Percentiles rank a stretch among this genome's conserved stretches.
Conservation (phyloP, 2,113 vertebrate genomes). For the Strix uralensis region DNA sequence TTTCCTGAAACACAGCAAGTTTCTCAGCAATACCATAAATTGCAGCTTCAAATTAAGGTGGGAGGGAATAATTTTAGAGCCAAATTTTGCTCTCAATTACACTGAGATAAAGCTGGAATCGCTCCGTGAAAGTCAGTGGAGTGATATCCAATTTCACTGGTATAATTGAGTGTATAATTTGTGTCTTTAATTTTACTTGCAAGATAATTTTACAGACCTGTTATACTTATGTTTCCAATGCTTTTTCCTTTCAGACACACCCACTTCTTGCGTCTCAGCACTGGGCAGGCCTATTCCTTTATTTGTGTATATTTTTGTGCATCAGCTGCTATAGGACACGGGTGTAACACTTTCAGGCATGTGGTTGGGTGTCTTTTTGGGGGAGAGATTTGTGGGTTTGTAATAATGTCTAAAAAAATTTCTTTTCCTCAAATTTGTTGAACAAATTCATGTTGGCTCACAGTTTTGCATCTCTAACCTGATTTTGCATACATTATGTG, state of each 20-base stretch:
- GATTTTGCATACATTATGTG: not conserved
- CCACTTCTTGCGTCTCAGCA: slow-evolving; percentile 43
- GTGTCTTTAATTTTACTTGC: slow-evolving; percentile 21
- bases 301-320: slow-evolving; percentile 59
- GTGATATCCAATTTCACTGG: not conserved
- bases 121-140: not conserved
- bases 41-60: not conserved
- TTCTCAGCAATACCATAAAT: not conserved
- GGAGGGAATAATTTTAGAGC: not conserved
- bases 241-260: slow-evolving; percentile 60
- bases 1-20: not conserved
- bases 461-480: not conserved
- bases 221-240: slow-evolving; percentile 48
- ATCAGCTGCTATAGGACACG: slow-evolving; percentile 40
- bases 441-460: not conserved
- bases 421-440: not conserved
- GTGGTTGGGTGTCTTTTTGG: slow-evolving; percentile 19
- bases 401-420: not conserved
- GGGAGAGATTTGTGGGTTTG: not conserved
- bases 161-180: slow-evolving; percentile 30
- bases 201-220: slow-evolving; percentile 17
- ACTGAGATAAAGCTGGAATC: not conserved
- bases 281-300: slow-evolving; percentile 54
- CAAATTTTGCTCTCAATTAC: slow-evolving; percentile 25
- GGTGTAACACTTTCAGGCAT: slow-evolving; percentile 54